These are phyloP conservation scores for Tridacna gigas DNA, from an alignment of 2,888 invertebrate species.

Conservation along the genomic window DNA sequence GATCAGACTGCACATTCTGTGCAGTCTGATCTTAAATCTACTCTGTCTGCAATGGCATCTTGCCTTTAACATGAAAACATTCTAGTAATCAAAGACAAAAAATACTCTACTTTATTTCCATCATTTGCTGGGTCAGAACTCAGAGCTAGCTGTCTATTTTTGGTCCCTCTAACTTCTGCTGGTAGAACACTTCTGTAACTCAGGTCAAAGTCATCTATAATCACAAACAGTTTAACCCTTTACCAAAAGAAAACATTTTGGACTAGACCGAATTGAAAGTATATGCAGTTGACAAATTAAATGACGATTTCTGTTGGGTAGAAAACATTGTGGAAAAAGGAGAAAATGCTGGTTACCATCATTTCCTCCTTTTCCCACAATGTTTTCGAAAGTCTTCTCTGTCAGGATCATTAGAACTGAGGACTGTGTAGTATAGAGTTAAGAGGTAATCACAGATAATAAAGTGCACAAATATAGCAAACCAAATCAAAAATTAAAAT, in stretches of 20 bases:
- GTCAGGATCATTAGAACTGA: background rate
- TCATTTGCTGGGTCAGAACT: conserved; percentile 65
- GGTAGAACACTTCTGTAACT: conserved; percentile 91
- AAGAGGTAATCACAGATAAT: background rate
- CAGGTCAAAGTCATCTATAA: conserved; percentile 88
- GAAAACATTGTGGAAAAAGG: background rate
- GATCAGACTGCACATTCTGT: too few relatives aligned
- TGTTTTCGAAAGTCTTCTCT: background rate
- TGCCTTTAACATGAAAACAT: too few relatives aligned
- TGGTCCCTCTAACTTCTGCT: conserved; percentile 90
- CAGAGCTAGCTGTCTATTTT: conserved; percentile 79
- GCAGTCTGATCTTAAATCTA: too few relatives aligned
- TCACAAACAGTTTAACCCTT: conserved; percentile 40
- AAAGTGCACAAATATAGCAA: background rate
- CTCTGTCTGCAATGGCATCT: too few relatives aligned
- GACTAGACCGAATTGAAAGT: background rate
- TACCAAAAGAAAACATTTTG: background rate
- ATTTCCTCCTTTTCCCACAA: background rate
- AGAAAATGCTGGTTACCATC: background rate
- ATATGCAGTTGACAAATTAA: background rate
- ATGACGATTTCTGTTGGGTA: background rate
- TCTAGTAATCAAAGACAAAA: too few relatives aligned
- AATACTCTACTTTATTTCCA: conserved; percentile 60
- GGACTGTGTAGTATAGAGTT: background rate
- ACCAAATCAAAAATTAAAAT: too few relatives aligned